These are phyloP conservation scores for Empis livida DNA, from an alignment of 2,888 invertebrate genomes.

Conservation along the genomic window DNA sequence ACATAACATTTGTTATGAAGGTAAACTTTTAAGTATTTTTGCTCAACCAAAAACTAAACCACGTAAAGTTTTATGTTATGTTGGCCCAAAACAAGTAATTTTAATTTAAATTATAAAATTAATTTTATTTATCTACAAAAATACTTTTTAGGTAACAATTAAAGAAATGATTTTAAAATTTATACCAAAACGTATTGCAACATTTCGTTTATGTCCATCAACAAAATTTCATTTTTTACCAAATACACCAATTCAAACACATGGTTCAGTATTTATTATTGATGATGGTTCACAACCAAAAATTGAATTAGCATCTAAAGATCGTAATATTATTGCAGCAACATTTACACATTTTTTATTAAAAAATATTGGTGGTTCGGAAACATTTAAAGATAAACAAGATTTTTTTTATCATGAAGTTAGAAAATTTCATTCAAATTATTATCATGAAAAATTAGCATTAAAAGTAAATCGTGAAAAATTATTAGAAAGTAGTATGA, in stretches of 20 bases:
- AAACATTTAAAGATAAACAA: conserved; percentile 77
- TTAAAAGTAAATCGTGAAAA: conserved; percentile 72
- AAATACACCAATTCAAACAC: conserved; percentile 33
- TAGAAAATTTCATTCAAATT: conserved; percentile 73
- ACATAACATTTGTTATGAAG: conserved; percentile 78
- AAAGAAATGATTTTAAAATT: conserved; percentile 89
- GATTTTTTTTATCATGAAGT: conserved; percentile 72
- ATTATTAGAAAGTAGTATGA: conserved; percentile 70
- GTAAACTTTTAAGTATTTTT: conserved; percentile 52
- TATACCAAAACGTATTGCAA: conserved; percentile 81
- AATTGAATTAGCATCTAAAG: conserved; percentile 67
- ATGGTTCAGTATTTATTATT: conserved; percentile 57
- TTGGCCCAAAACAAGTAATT: conserved; percentile 70
- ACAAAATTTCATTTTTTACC: conserved; percentile 68
- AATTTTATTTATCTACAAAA: conserved; percentile 9
- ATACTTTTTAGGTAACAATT: conserved; percentile 52
- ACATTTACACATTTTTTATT: conserved; percentile 83
- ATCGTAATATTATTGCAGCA: conserved; percentile 83
- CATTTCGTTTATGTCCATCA: conserved; percentile 85
- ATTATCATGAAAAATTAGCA: conserved; percentile 72
- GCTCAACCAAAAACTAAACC: conserved; percentile 46
- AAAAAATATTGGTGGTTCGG: conserved; percentile 90
- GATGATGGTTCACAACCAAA: conserved; percentile 87
- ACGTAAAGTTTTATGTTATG: conserved; percentile 78
- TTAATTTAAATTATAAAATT: conserved; percentile 9